Evolutionary conservation across 2,113 vertebrate genomes (phyloP).

Genomic region (Archocentrus centrarchus): DNA sequence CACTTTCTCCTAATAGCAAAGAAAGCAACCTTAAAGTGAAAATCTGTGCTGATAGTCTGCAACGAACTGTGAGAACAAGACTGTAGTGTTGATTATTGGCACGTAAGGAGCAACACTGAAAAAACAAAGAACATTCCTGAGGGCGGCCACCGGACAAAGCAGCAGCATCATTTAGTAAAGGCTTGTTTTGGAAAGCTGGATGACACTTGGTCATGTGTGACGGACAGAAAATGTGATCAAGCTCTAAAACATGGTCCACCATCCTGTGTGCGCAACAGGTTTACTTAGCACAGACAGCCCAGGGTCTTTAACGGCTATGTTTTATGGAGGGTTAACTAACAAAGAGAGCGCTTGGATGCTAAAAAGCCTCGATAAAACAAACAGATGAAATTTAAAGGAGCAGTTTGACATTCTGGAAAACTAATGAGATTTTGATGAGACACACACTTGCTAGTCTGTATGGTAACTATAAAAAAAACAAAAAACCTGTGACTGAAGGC

Average conservation of each 20-base stretch:
- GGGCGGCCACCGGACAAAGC: conserved; percentile 54
- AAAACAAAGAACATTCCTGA: conserved; percentile 76
- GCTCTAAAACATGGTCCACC: background rate
- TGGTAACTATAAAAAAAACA: background rate
- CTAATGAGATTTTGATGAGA: background rate
- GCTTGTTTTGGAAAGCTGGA: conserved; percentile 54
- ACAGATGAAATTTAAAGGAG: background rate
- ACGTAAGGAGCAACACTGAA: conserved; percentile 51
- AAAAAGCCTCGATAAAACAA: background rate
- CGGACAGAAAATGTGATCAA: conserved; percentile 12
- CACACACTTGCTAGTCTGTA: background rate
- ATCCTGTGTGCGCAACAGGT: background rate
- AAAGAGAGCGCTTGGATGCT: background rate
- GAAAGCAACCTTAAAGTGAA: background rate
- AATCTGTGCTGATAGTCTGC: background rate
- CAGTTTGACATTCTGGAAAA: background rate
- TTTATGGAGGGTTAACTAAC: background rate
- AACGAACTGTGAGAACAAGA: conserved; percentile 35
- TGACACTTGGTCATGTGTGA: conserved; percentile 39
- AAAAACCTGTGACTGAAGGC: background rate
- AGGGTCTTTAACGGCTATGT: background rate
- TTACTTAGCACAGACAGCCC: background rate
- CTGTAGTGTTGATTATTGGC: conserved; percentile 56
- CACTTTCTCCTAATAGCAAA: conserved; percentile 65
- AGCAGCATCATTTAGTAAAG: conserved; percentile 49